Base-by-base conservation (phyloP, 1,140 invertebrate genomes). In the Atta colombica region DNA sequence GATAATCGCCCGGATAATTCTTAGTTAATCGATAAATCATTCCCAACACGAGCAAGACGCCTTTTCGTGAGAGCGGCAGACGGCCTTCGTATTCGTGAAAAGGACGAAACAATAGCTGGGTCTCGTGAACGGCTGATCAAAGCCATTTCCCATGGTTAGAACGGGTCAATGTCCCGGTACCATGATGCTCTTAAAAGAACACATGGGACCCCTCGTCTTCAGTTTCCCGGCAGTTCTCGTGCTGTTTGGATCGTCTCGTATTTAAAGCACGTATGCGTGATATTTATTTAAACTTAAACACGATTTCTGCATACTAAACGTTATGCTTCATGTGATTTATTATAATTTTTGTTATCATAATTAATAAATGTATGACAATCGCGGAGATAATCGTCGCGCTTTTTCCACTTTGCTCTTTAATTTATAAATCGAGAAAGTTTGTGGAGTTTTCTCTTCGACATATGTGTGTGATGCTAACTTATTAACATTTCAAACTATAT, bases 151-250 rank as follows among this genome's bases (percentile, higher is more conserved):
- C 86, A 89, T 85, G 63, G 51, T n/a, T 61, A 31, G 63, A 12
- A 65, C 3, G n/a, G 55, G 72, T 63, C 87, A 60, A 25, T 45
- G 75, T 45, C 39, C 68, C 75, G 51, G 10, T 85, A 45, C 5
- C 55, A 60, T 39, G 31, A n/a, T 71, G 69, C n/a, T 28, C 51
- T 82, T 88, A 88, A 90, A 90, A 86, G 77, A 75, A 28, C 80
- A 49, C 80, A 63, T 61, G 25, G 80, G 39, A 60, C 18, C 14
- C 14, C 21, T 66, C 74, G 61, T 65, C 35, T 63, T 78, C 49
- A 85, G 82, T 85, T 74, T 10, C 28, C 16, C 80, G 28, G 55
- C 69, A 31, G 55, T 53, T 61, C 69, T 51, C 69, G 69, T 74
- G 2, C 39, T 16, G 55, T 49, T 2, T 25, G 14, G 18, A 49